phyloP scores from a whole-genome alignment of 2,113 vertebrate species.

The Cricetomys ansorgei region DNA sequence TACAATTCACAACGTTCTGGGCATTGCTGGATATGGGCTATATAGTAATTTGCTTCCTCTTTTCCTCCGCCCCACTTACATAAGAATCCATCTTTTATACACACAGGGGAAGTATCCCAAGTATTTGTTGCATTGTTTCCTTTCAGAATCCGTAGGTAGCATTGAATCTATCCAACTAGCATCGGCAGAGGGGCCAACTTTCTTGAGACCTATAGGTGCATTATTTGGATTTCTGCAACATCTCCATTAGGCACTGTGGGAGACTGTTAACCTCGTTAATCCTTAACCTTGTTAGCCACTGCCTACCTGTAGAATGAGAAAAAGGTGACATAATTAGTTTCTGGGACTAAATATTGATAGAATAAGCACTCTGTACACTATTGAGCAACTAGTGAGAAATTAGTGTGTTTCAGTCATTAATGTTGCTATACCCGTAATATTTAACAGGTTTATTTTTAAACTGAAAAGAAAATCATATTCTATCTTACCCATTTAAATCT shows the following conservation, averaged over 20 bases:
- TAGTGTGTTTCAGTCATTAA: background rate
- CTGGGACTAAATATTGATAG: background rate
- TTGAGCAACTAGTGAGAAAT: background rate
- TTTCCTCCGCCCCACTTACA: background rate
- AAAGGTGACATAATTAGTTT: background rate
- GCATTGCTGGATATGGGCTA: background rate
- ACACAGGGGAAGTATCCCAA: background rate
- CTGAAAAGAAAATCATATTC: background rate
- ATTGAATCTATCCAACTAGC: background rate
- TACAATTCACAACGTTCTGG: background rate
- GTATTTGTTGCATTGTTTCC: background rate
- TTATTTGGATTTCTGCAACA: background rate
- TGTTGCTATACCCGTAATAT: background rate
- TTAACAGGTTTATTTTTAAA: slow-evolving; percentile 33
- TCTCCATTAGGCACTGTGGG: background rate
- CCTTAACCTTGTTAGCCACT: background rate
- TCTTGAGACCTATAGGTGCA: background rate
- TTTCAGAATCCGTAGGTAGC: background rate
- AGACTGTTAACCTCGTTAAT: background rate
- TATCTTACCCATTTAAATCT: background rate
- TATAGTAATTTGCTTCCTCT: background rate
- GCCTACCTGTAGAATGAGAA: slow-evolving; percentile 13
- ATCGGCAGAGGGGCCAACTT: background rate
- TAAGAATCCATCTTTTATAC: background rate
- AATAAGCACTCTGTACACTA: background rate